Evolutionary conservation across 1,140 invertebrate genomes (phyloP), one percentile per base, ranked within the genome.

Genomic region (Parasteatoda tepidariorum): DNA sequence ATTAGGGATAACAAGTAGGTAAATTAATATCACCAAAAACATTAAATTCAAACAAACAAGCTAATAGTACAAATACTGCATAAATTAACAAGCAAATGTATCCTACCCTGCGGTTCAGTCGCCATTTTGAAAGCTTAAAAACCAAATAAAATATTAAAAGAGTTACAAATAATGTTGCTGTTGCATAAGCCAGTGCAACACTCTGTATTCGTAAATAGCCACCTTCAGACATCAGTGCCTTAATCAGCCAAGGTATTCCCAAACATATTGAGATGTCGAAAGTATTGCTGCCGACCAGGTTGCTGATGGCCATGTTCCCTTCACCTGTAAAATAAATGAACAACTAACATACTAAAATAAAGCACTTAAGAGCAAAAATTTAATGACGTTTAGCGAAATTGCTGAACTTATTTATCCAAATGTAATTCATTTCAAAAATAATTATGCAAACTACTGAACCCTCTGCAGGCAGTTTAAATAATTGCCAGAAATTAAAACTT

Each of bases 271-370:
- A 87, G 70, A 96, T 95, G 78, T 95, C 94, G 86, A 96, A 89
- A 0, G 94, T 95, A 85, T 96, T 96, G 0, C 94, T 94, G 0
- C 95, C 95, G 4, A 96, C 87, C 0, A 94, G 93, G 85, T 96
- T 96, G 4, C 94, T 95, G 61, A 96, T 93, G 0, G 94, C 94
- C 91, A 96, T 95, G 41, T 90, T 88, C 7, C 90, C 90, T 74
- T 76, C 28, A 59, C 83, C 83, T 84, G 62, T 6, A 70, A 33
- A 73, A 73, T 55, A 9, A 55, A 66, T 11, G 18, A 73, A n/a
- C n/a, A n/a, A n/a, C n/a, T n/a, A n/a, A n/a, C n/a, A n/a, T n/a
- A 54, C 9, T n/a, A 54, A 54, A n/a, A n/a, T n/a, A n/a, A n/a
- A n/a, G n/a, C n/a, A n/a, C n/a, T n/a, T n/a, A 67, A 85, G 70